These are phyloP conservation scores for Hydrozoanthus tunicans DNA, from an alignment of 64 coral and sea anemone species.

Conservation along the genomic window DNA sequence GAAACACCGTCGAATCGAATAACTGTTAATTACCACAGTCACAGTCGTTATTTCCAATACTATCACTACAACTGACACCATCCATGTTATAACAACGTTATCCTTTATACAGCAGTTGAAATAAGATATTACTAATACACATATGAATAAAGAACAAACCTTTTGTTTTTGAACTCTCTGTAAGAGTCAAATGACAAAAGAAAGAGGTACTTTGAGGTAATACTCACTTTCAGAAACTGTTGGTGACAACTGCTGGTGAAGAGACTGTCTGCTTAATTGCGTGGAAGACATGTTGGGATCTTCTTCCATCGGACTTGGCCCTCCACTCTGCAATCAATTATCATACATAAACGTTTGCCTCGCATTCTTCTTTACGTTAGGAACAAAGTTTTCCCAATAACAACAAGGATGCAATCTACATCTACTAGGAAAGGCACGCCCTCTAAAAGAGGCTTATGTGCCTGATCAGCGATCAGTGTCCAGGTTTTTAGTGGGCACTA, in stretches of 20 bases:
- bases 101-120: no score
- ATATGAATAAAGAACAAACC: no score
- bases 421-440: no score
- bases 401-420: no score
- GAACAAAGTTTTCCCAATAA: no score
- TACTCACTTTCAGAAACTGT: conserved; percentile 77
- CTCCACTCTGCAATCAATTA: conserved; percentile 61
- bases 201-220: neutral
- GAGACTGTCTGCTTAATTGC: conserved; percentile 64
- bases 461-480: no score
- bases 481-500: no score
- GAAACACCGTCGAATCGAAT: no score
- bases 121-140: no score
- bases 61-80: neutral
- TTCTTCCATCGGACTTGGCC: conserved; percentile 90
- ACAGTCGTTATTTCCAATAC: neutral
- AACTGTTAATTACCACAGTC: neutral
- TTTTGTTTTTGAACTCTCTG: no score
- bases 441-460: no score
- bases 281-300: conserved; percentile 82
- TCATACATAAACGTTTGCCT: neutral
- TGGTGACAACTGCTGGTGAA: conserved; percentile 79
- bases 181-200: no score
- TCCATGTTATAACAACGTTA: neutral
- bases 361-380: neutral